phyloP scores from a whole-genome alignment of 2,888 invertebrate species.

The Deilephila porcellus region DNA sequence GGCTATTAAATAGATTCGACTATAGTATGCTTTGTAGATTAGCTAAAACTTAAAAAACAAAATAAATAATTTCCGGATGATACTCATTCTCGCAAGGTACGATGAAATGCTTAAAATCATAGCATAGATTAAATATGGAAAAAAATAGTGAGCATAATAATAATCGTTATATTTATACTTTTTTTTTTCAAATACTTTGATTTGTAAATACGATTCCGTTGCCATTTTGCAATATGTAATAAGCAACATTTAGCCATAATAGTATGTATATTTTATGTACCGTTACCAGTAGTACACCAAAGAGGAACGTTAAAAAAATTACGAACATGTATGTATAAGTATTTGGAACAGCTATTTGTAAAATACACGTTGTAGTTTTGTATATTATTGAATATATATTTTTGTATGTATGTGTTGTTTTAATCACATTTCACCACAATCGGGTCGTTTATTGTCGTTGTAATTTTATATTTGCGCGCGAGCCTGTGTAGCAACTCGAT shows the following conservation, averaged over 20 bases:
- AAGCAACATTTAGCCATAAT: not conserved
- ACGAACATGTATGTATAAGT: not conserved
- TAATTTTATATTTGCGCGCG: constrained; percentile 30
- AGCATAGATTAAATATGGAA: too few relatives aligned
- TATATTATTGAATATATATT: constrained; percentile 43
- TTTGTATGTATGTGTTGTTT: constrained; percentile 48
- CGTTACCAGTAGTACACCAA: constrained; percentile 18
- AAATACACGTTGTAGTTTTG: constrained; percentile 37
- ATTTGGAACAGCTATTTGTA: not conserved
- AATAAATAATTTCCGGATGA: too few relatives aligned
- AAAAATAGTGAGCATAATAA: not conserved
- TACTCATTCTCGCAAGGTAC: too few relatives aligned
- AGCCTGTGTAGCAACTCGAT: constrained; percentile 32
- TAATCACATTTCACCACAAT: constrained; percentile 55
- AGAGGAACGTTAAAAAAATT: constrained; percentile 2
- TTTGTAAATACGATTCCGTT: not conserved
- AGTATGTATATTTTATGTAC: not conserved
- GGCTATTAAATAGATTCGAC: too few relatives aligned
- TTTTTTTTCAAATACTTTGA: not conserved
- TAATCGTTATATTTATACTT: not conserved
- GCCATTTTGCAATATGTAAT: not conserved
- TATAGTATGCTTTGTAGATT: too few relatives aligned
- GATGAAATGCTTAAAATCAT: too few relatives aligned
- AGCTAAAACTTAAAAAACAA: too few relatives aligned
- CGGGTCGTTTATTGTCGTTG: constrained; percentile 36